Conservation (phyloP, 1,140 invertebrate species). For the Choristoneura fumiferana region DNA sequence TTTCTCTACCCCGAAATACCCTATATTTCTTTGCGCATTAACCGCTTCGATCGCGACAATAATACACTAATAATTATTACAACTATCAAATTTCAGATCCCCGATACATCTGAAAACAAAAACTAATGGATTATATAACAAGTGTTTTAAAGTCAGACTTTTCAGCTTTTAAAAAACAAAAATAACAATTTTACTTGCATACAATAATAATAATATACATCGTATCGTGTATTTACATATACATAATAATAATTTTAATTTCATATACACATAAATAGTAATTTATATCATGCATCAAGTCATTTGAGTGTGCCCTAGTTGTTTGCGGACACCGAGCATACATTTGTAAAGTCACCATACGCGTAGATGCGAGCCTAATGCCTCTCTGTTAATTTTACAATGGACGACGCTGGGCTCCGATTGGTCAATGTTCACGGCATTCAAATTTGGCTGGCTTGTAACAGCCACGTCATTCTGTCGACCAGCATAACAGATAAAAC, state of each 20-base stretch:
- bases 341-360: no score
- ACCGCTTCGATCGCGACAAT: conserved; percentile 52
- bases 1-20: conserved; percentile 58
- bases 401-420: no score
- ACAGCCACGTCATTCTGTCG: no score
- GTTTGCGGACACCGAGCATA: no score
- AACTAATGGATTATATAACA: conserved; percentile 64
- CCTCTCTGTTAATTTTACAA: no score
- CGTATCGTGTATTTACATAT: conserved; percentile 76
- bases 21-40: conserved; percentile 48
- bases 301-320: conserved; percentile 25
- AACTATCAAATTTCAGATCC: conserved; percentile 65
- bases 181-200: conserved; percentile 72
- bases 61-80: conserved; percentile 59
- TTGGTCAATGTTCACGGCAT: no score
- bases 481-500: no score
- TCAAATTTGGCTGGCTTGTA: no score
- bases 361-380: no score
- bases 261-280: conserved; percentile 73
- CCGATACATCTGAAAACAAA: conserved; percentile 44
- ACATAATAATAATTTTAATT: conserved; percentile 70
- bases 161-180: conserved; percentile 68
- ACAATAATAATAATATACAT: conserved; percentile 66
- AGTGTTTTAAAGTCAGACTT: conserved; percentile 75
- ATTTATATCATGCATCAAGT: conserved; percentile 62